These are phyloP conservation scores for Pseudomyrmex concolor DNA, from an alignment of 1,140 invertebrate genomes.

Conservation along the genomic window DNA sequence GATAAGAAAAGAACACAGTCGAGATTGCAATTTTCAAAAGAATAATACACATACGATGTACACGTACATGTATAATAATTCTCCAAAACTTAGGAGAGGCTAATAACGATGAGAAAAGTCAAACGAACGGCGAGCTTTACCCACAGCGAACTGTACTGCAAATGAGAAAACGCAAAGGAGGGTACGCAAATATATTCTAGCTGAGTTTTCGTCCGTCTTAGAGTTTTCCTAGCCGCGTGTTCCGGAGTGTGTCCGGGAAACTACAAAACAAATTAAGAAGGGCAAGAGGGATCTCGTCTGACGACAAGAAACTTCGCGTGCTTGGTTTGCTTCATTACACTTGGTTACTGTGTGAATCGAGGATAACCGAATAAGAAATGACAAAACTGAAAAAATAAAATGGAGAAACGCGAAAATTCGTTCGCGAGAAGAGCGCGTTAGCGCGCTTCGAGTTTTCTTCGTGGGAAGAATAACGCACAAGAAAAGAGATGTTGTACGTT, in stretches of 20 bases:
- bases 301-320: conserved; percentile 15
- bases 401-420: neutral
- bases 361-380: neutral
- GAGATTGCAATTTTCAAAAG: neutral
- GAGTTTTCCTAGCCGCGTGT: neutral
- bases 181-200: conserved; percentile 1
- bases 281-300: neutral
- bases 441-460: neutral
- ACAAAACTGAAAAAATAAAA: neutral
- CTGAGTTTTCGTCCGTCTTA: conserved; percentile 21
- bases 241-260: neutral
- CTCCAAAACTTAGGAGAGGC: neutral
- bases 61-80: neutral
- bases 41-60: neutral
- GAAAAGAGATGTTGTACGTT: neutral
- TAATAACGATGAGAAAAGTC: neutral
- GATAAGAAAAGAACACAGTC: neutral
- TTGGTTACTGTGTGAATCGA: conserved; percentile 10
- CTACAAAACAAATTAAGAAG: conserved; percentile 23
- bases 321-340: conserved; percentile 24
- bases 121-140: neutral
- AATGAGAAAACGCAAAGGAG: neutral
- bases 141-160: neutral
- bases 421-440: neutral
- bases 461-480: neutral